These are phyloP conservation scores for Campoplex nolae DNA, from an alignment of 2,888 invertebrate species.

Conservation along the genomic window DNA sequence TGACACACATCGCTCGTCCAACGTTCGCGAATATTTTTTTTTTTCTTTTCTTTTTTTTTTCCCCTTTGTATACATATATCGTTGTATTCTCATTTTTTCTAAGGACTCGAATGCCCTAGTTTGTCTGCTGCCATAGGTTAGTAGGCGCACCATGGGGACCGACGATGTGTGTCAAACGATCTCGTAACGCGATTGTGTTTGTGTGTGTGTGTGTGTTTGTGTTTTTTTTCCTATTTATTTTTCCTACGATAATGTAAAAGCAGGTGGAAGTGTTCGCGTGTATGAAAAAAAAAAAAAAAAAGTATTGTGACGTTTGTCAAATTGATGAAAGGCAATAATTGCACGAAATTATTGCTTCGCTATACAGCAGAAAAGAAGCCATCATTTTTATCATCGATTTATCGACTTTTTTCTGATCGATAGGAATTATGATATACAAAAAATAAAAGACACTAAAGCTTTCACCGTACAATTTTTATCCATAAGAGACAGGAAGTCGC, in stretches of 20 bases:
- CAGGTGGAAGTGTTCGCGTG: background rate
- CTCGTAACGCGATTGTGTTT: constrained; percentile 44
- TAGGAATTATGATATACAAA: background rate
- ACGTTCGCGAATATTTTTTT: constrained; percentile 13
- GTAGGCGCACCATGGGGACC: constrained; percentile 26
- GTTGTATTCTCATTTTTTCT: constrained; percentile 50
- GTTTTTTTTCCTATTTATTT: constrained; percentile 8
- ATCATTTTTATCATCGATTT: background rate
- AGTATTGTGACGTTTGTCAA: background rate
- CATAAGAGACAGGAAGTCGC: background rate
- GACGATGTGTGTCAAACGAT: constrained; percentile 67
- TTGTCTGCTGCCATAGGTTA: constrained; percentile 34
- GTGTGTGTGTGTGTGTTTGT: background rate
- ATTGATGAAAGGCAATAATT: constrained; percentile 14
- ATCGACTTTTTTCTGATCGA: constrained; percentile 13
- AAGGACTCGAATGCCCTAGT: constrained; percentile 64
- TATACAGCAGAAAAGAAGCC: background rate
- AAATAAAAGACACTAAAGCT: background rate
- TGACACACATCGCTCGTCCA: constrained; percentile 30
- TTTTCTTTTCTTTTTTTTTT: background rate
- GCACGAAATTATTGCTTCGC: constrained; percentile 5
- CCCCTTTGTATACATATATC: background rate
- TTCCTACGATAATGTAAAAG: background rate
- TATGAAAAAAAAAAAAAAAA: background rate
- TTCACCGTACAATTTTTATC: background rate